A percentile compares a stretch with the other conserved stretches of the same genome.
Evolutionary conservation across 2,797 vertebrate species (phyloP).

Genomic region (Acridotheres tristis): DNA sequence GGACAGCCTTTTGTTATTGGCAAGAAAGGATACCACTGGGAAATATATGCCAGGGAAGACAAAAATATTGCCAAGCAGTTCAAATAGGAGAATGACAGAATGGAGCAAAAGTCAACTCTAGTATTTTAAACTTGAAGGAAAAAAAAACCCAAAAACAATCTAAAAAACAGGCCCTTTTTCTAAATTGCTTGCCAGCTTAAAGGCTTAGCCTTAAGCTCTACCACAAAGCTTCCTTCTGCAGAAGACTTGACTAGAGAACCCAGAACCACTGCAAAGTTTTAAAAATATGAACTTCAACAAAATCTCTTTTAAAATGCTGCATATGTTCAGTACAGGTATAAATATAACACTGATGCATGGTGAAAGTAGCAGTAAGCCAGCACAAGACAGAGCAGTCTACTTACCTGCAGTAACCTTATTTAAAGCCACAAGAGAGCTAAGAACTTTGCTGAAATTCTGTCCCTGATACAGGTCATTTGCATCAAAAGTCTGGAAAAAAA

Average conservation of each 20-base stretch:
- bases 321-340: neutral
- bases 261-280: neutral
- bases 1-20: neutral
- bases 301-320: neutral
- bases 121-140: neutral
- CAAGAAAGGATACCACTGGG: neutral
- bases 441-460: slow-evolving; percentile 95
- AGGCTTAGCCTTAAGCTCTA: neutral
- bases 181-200: neutral
- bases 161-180: neutral
- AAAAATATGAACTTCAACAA: neutral
- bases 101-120: neutral
- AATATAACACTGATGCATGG: accelerated
- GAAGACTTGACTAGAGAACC: neutral
- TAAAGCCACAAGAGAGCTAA: slow-evolving; percentile 92
- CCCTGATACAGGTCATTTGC: slow-evolving; percentile 96
- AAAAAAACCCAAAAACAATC: accelerated
- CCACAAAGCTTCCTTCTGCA: neutral
- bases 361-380: neutral
- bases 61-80: neutral
- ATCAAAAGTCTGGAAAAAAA: slow-evolving; percentile 88
- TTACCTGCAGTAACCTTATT: slow-evolving; percentile 98
- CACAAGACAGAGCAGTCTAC: slow-evolving; percentile 15
- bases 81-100: neutral
- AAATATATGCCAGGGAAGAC: neutral